Evolutionary conservation across 1,140 invertebrate genomes (phyloP).

Genomic region (Drosophila ficusphila): DNA sequence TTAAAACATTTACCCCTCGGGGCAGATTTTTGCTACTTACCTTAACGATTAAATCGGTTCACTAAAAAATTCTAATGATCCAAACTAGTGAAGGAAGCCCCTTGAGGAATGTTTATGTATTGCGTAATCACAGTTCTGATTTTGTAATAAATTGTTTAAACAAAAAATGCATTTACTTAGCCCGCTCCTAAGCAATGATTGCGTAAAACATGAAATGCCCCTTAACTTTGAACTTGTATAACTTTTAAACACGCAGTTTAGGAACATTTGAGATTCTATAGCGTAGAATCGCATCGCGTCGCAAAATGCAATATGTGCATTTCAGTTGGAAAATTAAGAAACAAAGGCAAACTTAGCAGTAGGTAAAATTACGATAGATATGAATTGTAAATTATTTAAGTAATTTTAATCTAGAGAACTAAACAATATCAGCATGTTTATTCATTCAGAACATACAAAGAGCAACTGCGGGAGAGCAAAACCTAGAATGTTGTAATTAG

Average conservation of each 20-base stretch:
- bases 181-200: neutral
- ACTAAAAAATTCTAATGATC: neutral
- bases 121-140: neutral
- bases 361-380: constrained; percentile 7
- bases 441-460: neutral
- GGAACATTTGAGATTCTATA: neutral
- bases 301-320: constrained; percentile 6
- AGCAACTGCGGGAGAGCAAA: neutral
- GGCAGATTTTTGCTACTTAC: neutral
- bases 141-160: neutral
- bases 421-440: neutral
- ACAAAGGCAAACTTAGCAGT: neutral
- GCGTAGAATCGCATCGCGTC: neutral
- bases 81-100: no score
- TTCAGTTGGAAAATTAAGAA: neutral
- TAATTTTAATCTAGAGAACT: constrained; percentile 14
- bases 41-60: neutral
- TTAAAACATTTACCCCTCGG: constrained; percentile 4
- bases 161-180: neutral
- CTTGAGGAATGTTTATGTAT: neutral
- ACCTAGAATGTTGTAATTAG: neutral
- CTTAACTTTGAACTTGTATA: neutral
- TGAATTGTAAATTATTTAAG: constrained; percentile 36
- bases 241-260: neutral
- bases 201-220: neutral